Evolutionary conservation across 2,113 vertebrate genomes (phyloP).

Genomic region (Alligator sinensis): DNA sequence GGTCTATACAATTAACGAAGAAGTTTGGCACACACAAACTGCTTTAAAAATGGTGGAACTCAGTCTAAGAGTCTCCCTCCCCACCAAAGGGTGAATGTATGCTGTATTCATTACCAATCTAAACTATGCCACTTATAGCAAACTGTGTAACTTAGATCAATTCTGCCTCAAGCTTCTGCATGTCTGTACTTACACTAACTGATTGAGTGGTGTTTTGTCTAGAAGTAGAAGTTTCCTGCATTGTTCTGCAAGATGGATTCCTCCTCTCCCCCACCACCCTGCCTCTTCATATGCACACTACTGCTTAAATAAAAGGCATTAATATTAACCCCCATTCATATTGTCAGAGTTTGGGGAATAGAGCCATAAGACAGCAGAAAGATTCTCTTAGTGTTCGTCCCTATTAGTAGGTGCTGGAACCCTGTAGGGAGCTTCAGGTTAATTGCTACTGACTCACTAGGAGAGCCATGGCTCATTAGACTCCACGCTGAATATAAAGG

Average conservation of each 20-base stretch:
- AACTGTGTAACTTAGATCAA: too few species aligned
- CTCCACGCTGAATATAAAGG: background rate
- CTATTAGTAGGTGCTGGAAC: background rate
- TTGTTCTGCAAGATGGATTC: background rate
- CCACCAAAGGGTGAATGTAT: too few species aligned
- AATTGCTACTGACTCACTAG: slow-evolving; percentile 21
- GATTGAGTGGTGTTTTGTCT: background rate
- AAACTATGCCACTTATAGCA: too few species aligned
- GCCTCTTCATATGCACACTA: background rate
- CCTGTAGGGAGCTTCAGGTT: slow-evolving; percentile 27
- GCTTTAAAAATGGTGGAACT: too few species aligned
- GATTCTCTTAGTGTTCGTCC: background rate
- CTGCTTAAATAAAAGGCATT: background rate
- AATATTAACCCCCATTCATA: background rate
- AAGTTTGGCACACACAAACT: too few species aligned
- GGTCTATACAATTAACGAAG: too few species aligned
- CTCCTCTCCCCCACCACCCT: background rate
- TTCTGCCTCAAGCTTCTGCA: too few species aligned
- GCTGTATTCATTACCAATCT: too few species aligned
- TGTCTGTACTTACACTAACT: too few species aligned
- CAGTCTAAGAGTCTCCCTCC: too few species aligned
- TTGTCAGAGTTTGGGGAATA: background rate
- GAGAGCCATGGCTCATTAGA: slow-evolving; percentile 17
- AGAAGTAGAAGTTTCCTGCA: background rate
- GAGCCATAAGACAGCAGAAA: background rate